phyloP scores from a whole-genome alignment of 2,797 vertebrate genomes.

The Melanotaenia nigrans region DNA sequence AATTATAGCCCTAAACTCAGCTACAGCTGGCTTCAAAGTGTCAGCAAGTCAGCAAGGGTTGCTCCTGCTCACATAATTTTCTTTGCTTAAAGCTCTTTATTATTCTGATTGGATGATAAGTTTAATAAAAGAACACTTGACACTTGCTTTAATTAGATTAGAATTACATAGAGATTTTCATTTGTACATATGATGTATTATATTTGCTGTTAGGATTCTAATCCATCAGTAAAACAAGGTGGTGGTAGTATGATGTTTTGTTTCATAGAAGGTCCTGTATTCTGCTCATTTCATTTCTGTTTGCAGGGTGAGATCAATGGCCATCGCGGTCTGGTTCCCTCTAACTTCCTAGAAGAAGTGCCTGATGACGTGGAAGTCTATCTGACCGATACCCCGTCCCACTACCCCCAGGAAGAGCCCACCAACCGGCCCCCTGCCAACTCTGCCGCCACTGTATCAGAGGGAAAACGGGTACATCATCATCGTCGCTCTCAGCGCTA shows the following conservation, averaged over 20 bases:
- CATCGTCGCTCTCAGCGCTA: constrained; percentile 80
- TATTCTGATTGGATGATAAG: background rate
- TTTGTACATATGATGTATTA: background rate
- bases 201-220: background rate
- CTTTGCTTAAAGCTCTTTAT: too few relatives aligned
- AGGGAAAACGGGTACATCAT: constrained; percentile 95
- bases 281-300: background rate
- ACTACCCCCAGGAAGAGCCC: constrained; percentile 84
- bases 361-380: constrained; percentile 98
- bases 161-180: background rate
- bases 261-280: background rate
- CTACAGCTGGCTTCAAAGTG: too few relatives aligned
- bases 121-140: background rate
- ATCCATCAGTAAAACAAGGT: background rate
- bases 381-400: constrained; percentile 90
- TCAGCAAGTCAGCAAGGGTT: too few relatives aligned
- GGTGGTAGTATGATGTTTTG: background rate
- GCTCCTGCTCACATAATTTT: too few relatives aligned
- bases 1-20: too few relatives aligned
- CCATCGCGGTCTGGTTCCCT: constrained; percentile 95
- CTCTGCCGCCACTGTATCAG: constrained; percentile 70
- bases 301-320: constrained; percentile 94
- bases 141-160: background rate
- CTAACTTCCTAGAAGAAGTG: constrained; percentile 99
- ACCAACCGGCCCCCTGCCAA: constrained; percentile 61